These are phyloP conservation scores for Salvelinus namaycush DNA, from an alignment of 2,113 vertebrate genomes.

Conservation along the genomic window DNA sequence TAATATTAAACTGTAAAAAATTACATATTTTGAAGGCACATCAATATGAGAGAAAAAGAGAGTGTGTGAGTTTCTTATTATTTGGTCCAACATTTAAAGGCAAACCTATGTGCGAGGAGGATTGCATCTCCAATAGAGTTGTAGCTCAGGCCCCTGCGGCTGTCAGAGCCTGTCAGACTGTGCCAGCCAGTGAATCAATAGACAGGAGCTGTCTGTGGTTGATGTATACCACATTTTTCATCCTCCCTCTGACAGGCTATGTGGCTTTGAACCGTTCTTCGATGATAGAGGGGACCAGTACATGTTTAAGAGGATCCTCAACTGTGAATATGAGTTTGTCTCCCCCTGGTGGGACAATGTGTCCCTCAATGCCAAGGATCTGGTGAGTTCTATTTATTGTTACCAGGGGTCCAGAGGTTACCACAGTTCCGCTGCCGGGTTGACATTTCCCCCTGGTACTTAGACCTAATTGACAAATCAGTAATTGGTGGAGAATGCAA, in stretches of 20 bases:
- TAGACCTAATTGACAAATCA: too few species aligned
- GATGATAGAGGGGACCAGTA: constrained; percentile 89
- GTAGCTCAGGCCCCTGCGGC: not conserved
- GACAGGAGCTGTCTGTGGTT: not conserved
- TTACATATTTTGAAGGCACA: not conserved
- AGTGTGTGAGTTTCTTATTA: too few species aligned
- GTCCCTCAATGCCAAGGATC: constrained; percentile 88
- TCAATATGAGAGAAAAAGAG: too few species aligned
- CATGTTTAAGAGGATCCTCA: constrained; percentile 89
- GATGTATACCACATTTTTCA: constrained; percentile 11
- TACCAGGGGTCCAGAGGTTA: too few species aligned
- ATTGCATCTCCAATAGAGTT: not conserved
- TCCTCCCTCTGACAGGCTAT: constrained; percentile 72
- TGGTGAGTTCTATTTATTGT: constrained; percentile 73
- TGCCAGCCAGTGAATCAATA: not conserved
- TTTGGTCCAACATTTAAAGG: too few species aligned
- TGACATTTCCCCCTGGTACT: too few species aligned
- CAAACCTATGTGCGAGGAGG: not conserved
- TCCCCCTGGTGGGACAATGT: constrained; percentile 93
- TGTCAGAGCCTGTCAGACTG: not conserved
- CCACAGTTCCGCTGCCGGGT: too few species aligned
- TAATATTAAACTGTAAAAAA: not conserved
- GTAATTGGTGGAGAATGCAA: too few species aligned
- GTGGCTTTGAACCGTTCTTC: constrained; percentile 90
- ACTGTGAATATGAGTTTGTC: constrained; percentile 91